Evolutionary conservation across 2,888 invertebrate genomes (phyloP), one percentile per base, ranked within the genome.

Genomic region (Tetragonula carbonaria): DNA sequence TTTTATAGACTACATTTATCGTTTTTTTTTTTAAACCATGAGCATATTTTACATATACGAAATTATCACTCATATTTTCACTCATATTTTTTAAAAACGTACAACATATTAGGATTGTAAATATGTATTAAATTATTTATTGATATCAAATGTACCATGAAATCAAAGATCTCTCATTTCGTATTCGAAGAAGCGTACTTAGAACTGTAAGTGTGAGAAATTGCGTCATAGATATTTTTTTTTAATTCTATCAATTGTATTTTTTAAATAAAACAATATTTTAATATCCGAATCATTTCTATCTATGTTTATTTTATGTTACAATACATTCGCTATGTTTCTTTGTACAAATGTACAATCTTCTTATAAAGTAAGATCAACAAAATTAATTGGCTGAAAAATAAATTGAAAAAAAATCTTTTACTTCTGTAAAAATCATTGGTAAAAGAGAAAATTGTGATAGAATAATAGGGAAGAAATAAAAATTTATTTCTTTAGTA

Each of bases 401-500:
- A 18, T 57, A 62, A 21, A 33, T 62, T 38, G 16, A 11, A 53
- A 65, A 28, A 6, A 53, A 65, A 70, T 45, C n/a, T 45, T 45
- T 63, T n/a, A 18, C 14, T 28, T 38, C 28, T 21, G 68, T 62
- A 23, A 51, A 78, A 62, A 8, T 28, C 62, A 6, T 28, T 45
- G 23, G 53, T n/a, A 38, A 78, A 71, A 55, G 14, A 82, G 45
- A 55, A 78, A 68, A 21, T 72, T 73, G 38, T 59, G 33, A 28
- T 76, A 75, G 82, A 78, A 84, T 84, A 85, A 78, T 84, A 63
- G 74, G n/a, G n/a, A 23, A 59, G 57, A 59, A 86, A 84, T 88
- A 89, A 80, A 88, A 84, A 88, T 88, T 89, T 89, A 89, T 89
- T 90, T 78, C 57, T 77, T 85, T 71, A 72, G 50, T 89, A 90